phyloP scores from a whole-genome alignment of 92 coral and sea anemone species.

The Galaxea fascicularis region DNA sequence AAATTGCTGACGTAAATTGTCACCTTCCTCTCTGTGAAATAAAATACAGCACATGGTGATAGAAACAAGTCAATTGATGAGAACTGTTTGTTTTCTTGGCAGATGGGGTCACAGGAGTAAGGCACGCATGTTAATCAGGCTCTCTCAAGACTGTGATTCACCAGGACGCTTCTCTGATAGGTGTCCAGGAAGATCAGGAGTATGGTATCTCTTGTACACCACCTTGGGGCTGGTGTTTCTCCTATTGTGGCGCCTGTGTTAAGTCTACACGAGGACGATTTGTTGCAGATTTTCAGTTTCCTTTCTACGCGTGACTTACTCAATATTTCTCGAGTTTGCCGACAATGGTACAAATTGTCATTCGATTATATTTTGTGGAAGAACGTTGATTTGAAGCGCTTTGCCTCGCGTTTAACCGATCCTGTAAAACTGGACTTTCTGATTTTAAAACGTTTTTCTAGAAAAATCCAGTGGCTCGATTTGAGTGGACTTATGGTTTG shows the following conservation, averaged over 20 bases:
- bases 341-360: slow-evolving; percentile 30
- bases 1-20: background rate
- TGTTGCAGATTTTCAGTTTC: slow-evolving; percentile 27
- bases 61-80: background rate
- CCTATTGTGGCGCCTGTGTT: background rate
- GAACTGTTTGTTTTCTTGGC: background rate
- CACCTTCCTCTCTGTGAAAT: background rate
- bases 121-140: background rate
- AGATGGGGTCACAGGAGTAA: background rate
- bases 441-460: slow-evolving; percentile 27
- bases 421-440: slow-evolving; percentile 34
- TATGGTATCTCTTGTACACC: background rate
- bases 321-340: slow-evolving; percentile 15
- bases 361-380: slow-evolving; percentile 54
- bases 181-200: background rate
- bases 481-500: slow-evolving; percentile 67
- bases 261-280: background rate
- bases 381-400: slow-evolving; percentile 59
- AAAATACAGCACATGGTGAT: background rate
- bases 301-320: slow-evolving; percentile 10
- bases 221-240: background rate
- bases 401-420: slow-evolving; percentile 37
- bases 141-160: background rate
- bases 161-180: background rate
- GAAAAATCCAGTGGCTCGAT: slow-evolving; percentile 58